Conservation (phyloP, 2,888 invertebrate species). For the Priocnemis perturbator region DNA sequence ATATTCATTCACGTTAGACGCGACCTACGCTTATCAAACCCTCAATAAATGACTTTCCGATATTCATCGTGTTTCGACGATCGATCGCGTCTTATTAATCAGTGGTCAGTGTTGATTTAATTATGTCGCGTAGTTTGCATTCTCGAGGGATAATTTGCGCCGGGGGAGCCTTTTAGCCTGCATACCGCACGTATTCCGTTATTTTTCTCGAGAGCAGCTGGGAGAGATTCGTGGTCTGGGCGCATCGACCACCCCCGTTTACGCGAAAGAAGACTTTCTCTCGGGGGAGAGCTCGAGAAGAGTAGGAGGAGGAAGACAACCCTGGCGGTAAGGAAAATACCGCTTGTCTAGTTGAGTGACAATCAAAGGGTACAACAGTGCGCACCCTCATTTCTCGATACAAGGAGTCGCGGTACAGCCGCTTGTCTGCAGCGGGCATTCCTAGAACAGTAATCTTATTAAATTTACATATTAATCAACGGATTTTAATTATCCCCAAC, state of each 20-base stretch:
- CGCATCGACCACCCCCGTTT: not conserved
- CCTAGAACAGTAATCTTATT: conserved; percentile 97
- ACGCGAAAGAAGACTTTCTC: not conserved
- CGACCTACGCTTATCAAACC: no score
- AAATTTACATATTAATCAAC: conserved; percentile 99
- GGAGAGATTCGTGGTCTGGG: no score
- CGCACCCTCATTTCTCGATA: conserved; percentile 49
- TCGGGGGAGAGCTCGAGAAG: not conserved
- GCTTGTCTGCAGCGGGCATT: conserved; percentile 79
- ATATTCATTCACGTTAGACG: no score
- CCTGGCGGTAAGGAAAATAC: conserved; percentile 39
- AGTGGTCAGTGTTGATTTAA: not conserved
- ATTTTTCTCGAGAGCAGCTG: no score
- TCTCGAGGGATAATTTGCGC: no score
- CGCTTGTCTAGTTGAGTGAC: conserved; percentile 51
- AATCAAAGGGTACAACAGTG: conserved; percentile 58
- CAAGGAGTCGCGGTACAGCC: conserved; percentile 58
- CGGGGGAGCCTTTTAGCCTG: not conserved
- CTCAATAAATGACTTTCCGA: no score
- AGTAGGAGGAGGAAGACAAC: not conserved
- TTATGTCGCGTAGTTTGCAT: no score
- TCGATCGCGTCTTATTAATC: not conserved
- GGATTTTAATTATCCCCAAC: conserved; percentile 96
- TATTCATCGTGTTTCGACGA: no score
- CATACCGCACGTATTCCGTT: no score